Base-by-base conservation (phyloP, 2,888 invertebrate species). In the Pseudoips prasinana region DNA sequence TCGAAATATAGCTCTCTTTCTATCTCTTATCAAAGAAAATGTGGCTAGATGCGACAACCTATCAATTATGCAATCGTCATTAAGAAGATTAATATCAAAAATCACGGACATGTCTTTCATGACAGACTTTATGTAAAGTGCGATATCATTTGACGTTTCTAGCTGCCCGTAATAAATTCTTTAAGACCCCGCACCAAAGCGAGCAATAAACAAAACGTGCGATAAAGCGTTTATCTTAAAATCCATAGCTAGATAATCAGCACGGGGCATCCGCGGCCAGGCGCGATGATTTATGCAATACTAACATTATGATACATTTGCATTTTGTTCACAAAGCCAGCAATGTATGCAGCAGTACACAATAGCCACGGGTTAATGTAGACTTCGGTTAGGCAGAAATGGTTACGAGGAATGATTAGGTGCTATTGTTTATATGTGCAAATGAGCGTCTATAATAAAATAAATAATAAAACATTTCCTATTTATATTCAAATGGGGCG, bases 291-390 rank as follows among this genome's bases (percentile, higher is more conserved):
- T 76, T 76, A 79, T 69, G 61, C 56, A 61, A 59, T 60, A 58
- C 57, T 58, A 64, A 72, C 67, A 65, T 68, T 67, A 68, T 72
- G 69, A 73, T 73, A 64, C 64, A 77, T 78, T 76, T 73, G 73
- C 73, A 76, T 76, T 77, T 73, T 58, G 67, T 72, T 68, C 69
- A 67, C 69, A 70, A 68, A 62, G 56, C 47, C 53, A 57, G 46
- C 53, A 58, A 58, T 57, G 58, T 58, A 48, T 54, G 56, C 56
- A 58, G 30, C 41, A 44, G 44, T 44, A 52, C 46, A 57, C 58
- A 57, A 58, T 50, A 56, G 57, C 50, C 45, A 43, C 42, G 50
- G 50, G 52, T 56, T 59, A 50, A 58, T 56, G 46, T 50, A 54
- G 55, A 57, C 58, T 57, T 57, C 48, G 49, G 44, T 40, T 51